Percentiles rank a stretch among this genome's conserved stretches.
Evolutionary conservation across 2,113 vertebrate genomes (phyloP).

Genomic region (Uropsilus gracilis): DNA sequence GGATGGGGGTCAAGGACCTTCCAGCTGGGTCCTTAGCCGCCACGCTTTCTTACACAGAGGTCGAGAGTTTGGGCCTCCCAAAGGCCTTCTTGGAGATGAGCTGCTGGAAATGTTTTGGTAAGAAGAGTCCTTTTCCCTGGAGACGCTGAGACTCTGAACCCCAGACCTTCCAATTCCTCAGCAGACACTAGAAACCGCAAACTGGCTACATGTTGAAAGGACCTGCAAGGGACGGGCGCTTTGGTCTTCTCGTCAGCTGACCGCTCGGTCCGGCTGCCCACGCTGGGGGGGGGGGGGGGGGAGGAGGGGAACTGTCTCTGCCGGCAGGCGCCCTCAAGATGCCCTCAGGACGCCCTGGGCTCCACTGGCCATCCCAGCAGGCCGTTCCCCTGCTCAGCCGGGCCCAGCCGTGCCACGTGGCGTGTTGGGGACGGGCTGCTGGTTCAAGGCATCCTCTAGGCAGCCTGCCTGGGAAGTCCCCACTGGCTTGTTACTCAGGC

Average conservation of each 20-base stretch:
- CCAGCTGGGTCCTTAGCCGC: conserved; percentile 58
- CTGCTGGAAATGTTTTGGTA: conserved; percentile 60
- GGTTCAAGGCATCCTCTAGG: rapidly evolving
- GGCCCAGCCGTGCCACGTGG: background rate
- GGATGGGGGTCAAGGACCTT: conserved; percentile 52
- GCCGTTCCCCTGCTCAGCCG: background rate
- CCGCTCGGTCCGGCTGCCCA: conserved; percentile 79
- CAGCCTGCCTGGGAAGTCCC: background rate
- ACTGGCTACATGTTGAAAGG: conserved; percentile 72
- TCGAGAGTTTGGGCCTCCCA: conserved; percentile 65
- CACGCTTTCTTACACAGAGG: conserved; percentile 72
- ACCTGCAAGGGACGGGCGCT: conserved; percentile 73
- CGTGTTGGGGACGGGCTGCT: rapidly evolving
- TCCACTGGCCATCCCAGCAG: conserved; percentile 44
- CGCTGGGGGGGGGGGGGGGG: background rate
- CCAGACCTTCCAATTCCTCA: conserved; percentile 84
- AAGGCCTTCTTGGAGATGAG: conserved; percentile 25
- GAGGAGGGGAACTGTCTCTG: conserved; percentile 1
- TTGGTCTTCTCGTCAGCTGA: conserved; percentile 70
- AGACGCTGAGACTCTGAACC: conserved; percentile 82
- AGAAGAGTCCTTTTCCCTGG: conserved; percentile 61
- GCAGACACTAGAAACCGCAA: conserved; percentile 83
- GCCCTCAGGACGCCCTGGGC: conserved; percentile 23
- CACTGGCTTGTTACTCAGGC: background rate
- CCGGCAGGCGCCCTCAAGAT: too few species aligned